Conservation (phyloP, 2,113 vertebrate genomes). For the Tetraodon nigroviridis region DNA sequence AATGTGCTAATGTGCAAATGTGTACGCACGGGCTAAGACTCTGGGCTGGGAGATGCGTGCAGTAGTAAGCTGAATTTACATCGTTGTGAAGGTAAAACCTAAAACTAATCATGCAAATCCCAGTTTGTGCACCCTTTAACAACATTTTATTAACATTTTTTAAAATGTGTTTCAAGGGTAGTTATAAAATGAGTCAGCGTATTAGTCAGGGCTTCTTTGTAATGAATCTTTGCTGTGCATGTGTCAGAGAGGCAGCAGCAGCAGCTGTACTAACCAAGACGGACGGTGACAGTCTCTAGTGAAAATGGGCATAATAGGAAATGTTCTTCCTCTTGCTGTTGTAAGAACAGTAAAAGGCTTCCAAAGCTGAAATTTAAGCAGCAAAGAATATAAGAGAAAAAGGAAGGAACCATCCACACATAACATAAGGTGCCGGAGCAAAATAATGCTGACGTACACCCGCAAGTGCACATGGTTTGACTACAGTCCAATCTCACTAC, state of each 20-base stretch:
- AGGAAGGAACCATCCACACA: neutral
- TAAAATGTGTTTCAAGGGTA: too few relatives aligned
- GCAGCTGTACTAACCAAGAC: slow-evolving; percentile 1
- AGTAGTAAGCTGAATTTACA: too few relatives aligned
- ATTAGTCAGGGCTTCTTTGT: too few relatives aligned
- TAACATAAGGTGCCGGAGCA: slow-evolving; percentile 6
- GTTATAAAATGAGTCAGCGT: too few relatives aligned
- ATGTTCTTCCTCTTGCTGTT: neutral
- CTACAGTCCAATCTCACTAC: slow-evolving; percentile 31
- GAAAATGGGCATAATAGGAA: slow-evolving; percentile 7
- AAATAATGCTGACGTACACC: slow-evolving; percentile 18
- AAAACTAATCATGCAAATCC: too few relatives aligned
- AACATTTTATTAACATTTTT: too few relatives aligned
- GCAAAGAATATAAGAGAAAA: slow-evolving; percentile 8
- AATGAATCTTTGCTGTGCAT: slow-evolving; percentile 1
- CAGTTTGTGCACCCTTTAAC: too few relatives aligned
- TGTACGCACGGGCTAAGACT: too few relatives aligned
- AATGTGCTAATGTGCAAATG: too few relatives aligned
- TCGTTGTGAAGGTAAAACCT: too few relatives aligned
- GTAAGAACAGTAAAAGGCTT: slow-evolving; percentile 5
- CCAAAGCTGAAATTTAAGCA: slow-evolving; percentile 12
- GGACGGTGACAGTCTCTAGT: slow-evolving; percentile 8
- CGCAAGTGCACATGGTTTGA: slow-evolving; percentile 33
- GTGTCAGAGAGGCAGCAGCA: slow-evolving; percentile 1
- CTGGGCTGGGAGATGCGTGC: too few relatives aligned